Conservation (phyloP, 2,888 invertebrate species). For the Napeogenes sylphis region DNA sequence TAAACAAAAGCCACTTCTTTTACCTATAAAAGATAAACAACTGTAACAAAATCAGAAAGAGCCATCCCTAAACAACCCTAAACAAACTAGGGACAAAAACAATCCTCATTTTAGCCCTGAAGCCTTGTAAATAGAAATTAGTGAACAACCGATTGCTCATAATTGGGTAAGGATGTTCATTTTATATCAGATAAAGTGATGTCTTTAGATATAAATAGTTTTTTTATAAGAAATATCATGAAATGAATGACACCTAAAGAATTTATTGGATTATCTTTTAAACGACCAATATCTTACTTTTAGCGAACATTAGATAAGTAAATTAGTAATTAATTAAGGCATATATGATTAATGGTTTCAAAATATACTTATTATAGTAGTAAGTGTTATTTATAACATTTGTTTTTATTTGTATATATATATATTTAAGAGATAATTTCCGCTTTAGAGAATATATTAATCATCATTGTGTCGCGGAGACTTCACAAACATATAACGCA, state of each 20-base stretch:
- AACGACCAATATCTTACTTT: too few relatives aligned
- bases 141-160: slow-evolving; percentile 18
- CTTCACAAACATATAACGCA: too few relatives aligned
- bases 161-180: slow-evolving; percentile 10
- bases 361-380: too few relatives aligned
- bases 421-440: too few relatives aligned
- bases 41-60: slow-evolving; percentile 9
- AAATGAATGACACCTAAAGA: background rate
- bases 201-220: background rate
- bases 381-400: too few relatives aligned
- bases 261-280: too few relatives aligned
- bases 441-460: too few relatives aligned
- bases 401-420: too few relatives aligned
- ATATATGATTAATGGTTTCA: too few relatives aligned
- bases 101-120: slow-evolving; percentile 22
- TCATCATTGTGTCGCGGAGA: too few relatives aligned
- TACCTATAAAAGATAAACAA: slow-evolving; percentile 3
- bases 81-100: slow-evolving; percentile 33
- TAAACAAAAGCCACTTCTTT: background rate
- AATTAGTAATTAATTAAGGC: too few relatives aligned
- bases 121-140: slow-evolving; percentile 21
- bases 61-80: slow-evolving; percentile 35
- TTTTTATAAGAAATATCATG: background rate
- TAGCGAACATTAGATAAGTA: too few relatives aligned
- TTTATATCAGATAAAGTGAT: background rate